Conservation (phyloP, 64 coral and sea anemone species). For the Pocillopora verrucosa region DNA sequence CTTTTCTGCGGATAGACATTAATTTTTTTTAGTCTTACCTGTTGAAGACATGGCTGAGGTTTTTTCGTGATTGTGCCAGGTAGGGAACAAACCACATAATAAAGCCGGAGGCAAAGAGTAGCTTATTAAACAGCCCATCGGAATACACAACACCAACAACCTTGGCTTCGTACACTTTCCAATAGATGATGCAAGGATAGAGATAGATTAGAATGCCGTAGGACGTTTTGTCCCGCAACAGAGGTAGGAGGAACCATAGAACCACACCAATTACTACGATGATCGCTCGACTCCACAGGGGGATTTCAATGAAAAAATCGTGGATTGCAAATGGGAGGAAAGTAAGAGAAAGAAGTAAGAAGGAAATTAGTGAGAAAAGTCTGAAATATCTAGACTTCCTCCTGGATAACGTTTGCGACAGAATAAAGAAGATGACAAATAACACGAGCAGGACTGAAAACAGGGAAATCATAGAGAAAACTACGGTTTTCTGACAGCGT, state of each 20-base stretch:
- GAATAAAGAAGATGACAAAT: background rate
- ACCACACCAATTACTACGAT: slow-evolving; percentile 39
- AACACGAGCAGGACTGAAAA: background rate
- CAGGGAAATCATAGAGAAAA: background rate
- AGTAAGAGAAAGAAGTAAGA: background rate
- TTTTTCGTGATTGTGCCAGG: slow-evolving; percentile 41
- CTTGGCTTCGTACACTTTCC: background rate
- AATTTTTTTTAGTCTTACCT: slow-evolving; percentile 5
- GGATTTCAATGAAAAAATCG: slow-evolving; percentile 38
- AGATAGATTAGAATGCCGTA: slow-evolving; percentile 46
- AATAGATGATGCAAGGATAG: background rate
- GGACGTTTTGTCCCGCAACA: slow-evolving; percentile 44
- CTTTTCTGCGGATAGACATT: too few species aligned
- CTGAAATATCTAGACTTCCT: too few species aligned
- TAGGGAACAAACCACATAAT: slow-evolving; percentile 52
- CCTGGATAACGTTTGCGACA: too few species aligned
- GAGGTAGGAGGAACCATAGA: slow-evolving; percentile 57
- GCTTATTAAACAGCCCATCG: slow-evolving; percentile 17
- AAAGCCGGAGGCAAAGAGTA: slow-evolving; percentile 59
- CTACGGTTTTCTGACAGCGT: background rate
- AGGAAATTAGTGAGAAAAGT: too few species aligned
- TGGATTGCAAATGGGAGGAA: slow-evolving; percentile 72
- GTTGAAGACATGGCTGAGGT: slow-evolving; percentile 59
- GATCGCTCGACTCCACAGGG: slow-evolving; percentile 27
- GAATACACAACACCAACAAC: background rate